Base-by-base conservation (phyloP, 2,888 invertebrate species). In the Danaus chrysippus region DNA sequence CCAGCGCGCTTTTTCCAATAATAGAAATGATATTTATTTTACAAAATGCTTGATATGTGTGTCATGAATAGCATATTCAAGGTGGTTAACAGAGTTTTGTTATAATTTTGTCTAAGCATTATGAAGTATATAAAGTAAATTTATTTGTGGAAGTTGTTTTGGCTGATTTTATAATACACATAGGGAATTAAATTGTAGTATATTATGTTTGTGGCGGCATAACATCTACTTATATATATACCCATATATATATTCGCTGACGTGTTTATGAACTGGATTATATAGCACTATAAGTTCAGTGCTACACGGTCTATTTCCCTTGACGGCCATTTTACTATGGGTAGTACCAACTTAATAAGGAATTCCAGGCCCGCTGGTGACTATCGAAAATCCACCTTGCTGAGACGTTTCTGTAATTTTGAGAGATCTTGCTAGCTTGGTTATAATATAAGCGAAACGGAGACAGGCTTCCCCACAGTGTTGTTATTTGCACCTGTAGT, bases 401-500 rank as follows among this genome's bases (percentile, higher is more conserved):
- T 54, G 34, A 59, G 67, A 61, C 54, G 55, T 57, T 49, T 59
- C 65, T 61, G 67, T 70, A 77, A 76, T 77, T 79, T 75, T 69
- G 67, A 72, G 75, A 71, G 84, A 67, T 82, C 86, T 72, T 64
- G 56, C 54, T 60, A 67, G 63, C 70, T 71, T 83, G 84, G 86
- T 72, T 71, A 68, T 71, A 73, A 76, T 75, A 70, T 76, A 77
- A 75, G 79, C 77, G 80, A 82, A 83, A 83, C 78, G 78, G 81
- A 82, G 82, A 78, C 79, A 77, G 77, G 74, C 74, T 76, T 74
- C 79, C 81, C 85, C 79, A 72, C 77, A 79, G 80, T 80, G 79
- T 76, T 76, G 83, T 87, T 86, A 86, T 84, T 86, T 86, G 86
- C 87, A 87, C 86, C 87, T 87, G 87, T 85, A 86, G 76, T 80